A percentile compares a stretch with the other conserved stretches of the same genome.
These are phyloP conservation scores for Lordiphosa andalusiaca DNA, from an alignment of 2,888 invertebrate genomes.

Conservation along the genomic window DNA sequence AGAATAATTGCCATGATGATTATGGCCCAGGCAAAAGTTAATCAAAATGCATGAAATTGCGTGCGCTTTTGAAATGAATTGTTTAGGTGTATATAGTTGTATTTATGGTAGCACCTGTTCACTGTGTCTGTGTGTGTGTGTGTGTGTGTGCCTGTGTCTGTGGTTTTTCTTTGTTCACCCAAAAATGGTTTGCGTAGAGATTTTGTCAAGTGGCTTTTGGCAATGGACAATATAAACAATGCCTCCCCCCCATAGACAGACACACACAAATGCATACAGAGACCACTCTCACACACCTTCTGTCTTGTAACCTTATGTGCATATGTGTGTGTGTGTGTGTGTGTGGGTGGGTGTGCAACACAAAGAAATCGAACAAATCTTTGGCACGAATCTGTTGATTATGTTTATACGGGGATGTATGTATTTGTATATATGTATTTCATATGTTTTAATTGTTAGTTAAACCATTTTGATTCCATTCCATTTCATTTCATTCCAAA, in stretches of 20 bases:
- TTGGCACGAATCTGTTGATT: slow-evolving; percentile 19
- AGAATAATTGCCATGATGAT: not conserved
- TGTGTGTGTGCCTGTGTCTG: slow-evolving; percentile 19
- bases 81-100: not conserved
- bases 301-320: slow-evolving; percentile 14
- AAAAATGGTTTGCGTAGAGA: slow-evolving; percentile 39
- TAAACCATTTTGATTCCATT: no score
- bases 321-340: not conserved
- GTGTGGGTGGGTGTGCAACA: slow-evolving; percentile 1
- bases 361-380: slow-evolving; percentile 39
- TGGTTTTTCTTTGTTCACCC: slow-evolving; percentile 46
- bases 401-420: slow-evolving; percentile 5
- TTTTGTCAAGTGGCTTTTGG: slow-evolving; percentile 72
- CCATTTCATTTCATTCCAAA: no score
- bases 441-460: no score
- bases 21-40: not conserved
- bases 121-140: slow-evolving; percentile 13
- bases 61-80: slow-evolving; percentile 25
- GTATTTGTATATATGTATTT: no score
- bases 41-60: slow-evolving; percentile 20
- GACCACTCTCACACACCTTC: not conserved
- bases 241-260: not conserved
- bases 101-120: slow-evolving; percentile 6
- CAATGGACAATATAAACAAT: slow-evolving; percentile 64
- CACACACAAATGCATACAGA: slow-evolving; percentile 6